Evolutionary conservation across 2,888 invertebrate species (phyloP).

Genomic region (Drosophila tanythrix): DNA sequence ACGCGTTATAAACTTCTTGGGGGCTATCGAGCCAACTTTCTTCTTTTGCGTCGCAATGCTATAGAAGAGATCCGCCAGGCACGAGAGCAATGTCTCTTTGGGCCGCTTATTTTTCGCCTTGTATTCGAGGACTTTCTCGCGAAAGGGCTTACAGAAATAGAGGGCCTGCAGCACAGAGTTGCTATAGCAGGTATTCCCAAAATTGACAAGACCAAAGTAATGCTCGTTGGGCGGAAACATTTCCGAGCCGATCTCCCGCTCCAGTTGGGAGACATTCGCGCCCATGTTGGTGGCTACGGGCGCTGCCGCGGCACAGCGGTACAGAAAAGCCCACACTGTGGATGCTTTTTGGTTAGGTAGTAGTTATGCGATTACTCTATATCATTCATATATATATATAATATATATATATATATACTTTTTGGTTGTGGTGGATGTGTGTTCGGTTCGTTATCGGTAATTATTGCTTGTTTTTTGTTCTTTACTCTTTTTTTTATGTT

Average conservation of each 20-base stretch:
- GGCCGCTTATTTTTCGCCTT: conserved; percentile 97
- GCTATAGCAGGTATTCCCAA: conserved; percentile 99
- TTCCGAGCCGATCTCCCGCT: conserved; percentile 99
- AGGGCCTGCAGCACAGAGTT: conserved; percentile 99
- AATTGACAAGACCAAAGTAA: conserved; percentile 99
- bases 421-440: conserved; percentile 1
- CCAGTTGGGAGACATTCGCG: conserved; percentile 99
- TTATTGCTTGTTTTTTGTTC: conserved; percentile 2
- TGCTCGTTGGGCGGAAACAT: conserved; percentile 99
- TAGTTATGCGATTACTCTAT: conserved; percentile 23
- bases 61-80: conserved; percentile 99
- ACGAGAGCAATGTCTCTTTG: conserved; percentile 98
- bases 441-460: conserved; percentile 22
- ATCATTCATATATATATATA: conserved; percentile 15
- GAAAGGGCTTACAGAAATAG: conserved; percentile 99
- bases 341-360: conserved; percentile 38
- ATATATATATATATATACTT: background rate
- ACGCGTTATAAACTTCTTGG: conserved; percentile 99
- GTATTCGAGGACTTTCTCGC: conserved; percentile 99
- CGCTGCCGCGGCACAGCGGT: conserved; percentile 70
- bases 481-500: background rate
- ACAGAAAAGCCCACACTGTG: conserved; percentile 68
- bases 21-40: conserved; percentile 99
- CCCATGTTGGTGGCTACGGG: conserved; percentile 87
- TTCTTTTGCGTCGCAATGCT: conserved; percentile 99